These are phyloP conservation scores for Gambusia yucatana DNA, from an alignment of 2,797 vertebrate genomes.

Conservation along the genomic window DNA sequence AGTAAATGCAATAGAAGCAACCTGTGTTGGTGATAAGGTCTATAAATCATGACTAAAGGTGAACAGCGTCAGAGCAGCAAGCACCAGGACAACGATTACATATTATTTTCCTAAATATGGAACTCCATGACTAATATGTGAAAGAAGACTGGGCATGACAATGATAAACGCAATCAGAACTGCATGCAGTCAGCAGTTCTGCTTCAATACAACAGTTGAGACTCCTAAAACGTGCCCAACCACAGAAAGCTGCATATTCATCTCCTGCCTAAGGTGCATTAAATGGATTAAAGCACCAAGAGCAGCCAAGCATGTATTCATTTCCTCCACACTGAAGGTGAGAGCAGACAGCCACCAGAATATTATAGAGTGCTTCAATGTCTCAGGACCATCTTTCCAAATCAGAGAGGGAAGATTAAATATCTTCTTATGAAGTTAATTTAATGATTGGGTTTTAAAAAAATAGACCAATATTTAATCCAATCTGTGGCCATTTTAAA, in stretches of 20 bases:
- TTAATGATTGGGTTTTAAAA: neutral
- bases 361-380: conserved; percentile 64
- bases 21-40: conserved; percentile 11
- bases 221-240: conserved; percentile 52
- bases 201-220: conserved; percentile 54
- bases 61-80: conserved; percentile 8
- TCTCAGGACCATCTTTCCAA: conserved; percentile 55
- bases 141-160: conserved; percentile 45
- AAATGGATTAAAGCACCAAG: conserved; percentile 74
- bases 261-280: conserved; percentile 70
- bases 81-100: conserved; percentile 16
- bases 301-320: conserved; percentile 74
- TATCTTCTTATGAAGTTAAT: conserved; percentile 48
- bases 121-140: conserved; percentile 36
- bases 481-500: too few species aligned
- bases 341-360: conserved; percentile 51
- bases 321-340: conserved; percentile 62
- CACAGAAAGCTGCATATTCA: conserved; percentile 50
- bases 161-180: conserved; percentile 44
- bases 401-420: conserved; percentile 65
- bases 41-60: conserved; percentile 5
- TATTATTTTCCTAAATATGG: conserved; percentile 29
- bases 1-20: conserved; percentile 6
- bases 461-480: too few species aligned
- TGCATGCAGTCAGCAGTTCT: conserved; percentile 54